Conservation (phyloP, 2,888 invertebrate species). For the Andrena fulva region DNA sequence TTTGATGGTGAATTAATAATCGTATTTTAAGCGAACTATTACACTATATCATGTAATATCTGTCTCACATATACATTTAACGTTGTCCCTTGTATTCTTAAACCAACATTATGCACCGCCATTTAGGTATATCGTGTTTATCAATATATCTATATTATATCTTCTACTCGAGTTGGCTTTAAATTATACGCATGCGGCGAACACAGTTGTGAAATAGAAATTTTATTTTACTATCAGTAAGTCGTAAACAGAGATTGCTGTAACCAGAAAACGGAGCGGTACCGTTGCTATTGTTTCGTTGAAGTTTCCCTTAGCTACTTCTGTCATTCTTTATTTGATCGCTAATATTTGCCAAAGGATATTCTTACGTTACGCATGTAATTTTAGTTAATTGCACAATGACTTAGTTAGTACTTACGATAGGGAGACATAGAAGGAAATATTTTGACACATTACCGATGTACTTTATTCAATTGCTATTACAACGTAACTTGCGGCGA, state of each 20-base stretch:
- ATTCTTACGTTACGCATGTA: slow-evolving; percentile 13
- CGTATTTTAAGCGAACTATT: slow-evolving; percentile 14
- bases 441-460: slow-evolving; percentile 1
- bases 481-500: background rate
- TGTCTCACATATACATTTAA: background rate
- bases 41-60: slow-evolving; percentile 2
- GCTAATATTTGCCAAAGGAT: slow-evolving; percentile 10
- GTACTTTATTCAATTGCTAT: background rate
- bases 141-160: background rate
- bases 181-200: slow-evolving; percentile 23
- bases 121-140: background rate
- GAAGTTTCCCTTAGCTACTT: background rate
- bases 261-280: background rate
- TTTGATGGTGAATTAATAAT: slow-evolving; percentile 1
- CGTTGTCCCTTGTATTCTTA: background rate
- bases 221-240: background rate
- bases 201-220: slow-evolving; percentile 14
- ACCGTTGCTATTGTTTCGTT: slow-evolving; percentile 4
- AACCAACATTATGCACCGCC: background rate
- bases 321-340: background rate
- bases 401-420: background rate
- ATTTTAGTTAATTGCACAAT: slow-evolving; percentile 5
- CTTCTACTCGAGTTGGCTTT: background rate
- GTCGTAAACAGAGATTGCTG: slow-evolving; percentile 6
- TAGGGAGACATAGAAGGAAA: background rate